A percentile compares a stretch with the other conserved stretches of the same genome.
phyloP scores from a whole-genome alignment of 2,113 vertebrate genomes.

The Gobio gobio region DNA sequence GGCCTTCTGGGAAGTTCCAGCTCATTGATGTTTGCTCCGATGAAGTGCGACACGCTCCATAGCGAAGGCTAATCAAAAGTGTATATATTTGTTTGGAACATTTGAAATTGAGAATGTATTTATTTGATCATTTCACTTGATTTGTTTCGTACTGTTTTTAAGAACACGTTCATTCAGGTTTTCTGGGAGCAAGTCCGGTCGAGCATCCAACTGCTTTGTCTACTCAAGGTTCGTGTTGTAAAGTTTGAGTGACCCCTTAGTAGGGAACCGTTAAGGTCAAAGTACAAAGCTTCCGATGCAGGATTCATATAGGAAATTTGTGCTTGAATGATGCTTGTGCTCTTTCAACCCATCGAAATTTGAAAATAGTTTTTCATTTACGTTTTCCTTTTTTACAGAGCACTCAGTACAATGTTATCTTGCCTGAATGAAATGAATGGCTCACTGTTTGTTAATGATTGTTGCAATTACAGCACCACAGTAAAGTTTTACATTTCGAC shows the following conservation, averaged over 20 bases:
- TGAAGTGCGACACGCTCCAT: constrained; percentile 17
- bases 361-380: constrained; percentile 6
- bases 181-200: constrained; percentile 51
- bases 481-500: constrained; percentile 60
- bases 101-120: constrained; percentile 60
- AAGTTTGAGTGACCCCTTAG: not conserved
- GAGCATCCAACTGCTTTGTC: constrained; percentile 24
- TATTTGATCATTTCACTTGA: constrained; percentile 52
- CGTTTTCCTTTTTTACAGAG: constrained; percentile 40
- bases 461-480: constrained; percentile 57
- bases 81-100: constrained; percentile 52
- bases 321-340: constrained; percentile 30
- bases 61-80: constrained; percentile 38
- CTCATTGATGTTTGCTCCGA: not conserved
- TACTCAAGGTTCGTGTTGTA: not conserved
- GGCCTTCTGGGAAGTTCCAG: constrained; percentile 12
- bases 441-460: constrained; percentile 52
- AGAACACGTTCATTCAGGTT: constrained; percentile 48
- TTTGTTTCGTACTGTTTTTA: constrained; percentile 42
- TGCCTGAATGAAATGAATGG: constrained; percentile 39
- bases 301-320: constrained; percentile 42
- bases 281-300: constrained; percentile 27
- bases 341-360: constrained; percentile 15
- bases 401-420: constrained; percentile 45
- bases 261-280: not conserved